Evolutionary conservation across 2,888 invertebrate genomes (phyloP).

Genomic region (Tetropium fuscum): DNA sequence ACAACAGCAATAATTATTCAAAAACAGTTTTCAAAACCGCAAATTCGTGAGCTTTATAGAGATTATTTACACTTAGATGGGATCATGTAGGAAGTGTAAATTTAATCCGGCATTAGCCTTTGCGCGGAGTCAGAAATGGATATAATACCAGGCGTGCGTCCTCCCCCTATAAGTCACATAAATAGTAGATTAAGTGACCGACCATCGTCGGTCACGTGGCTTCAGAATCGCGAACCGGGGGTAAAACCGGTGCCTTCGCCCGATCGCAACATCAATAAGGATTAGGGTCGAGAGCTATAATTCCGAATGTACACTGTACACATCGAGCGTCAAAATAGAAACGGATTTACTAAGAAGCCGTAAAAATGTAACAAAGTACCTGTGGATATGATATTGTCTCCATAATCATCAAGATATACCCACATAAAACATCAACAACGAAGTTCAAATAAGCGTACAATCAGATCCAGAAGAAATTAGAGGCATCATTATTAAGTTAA

Average conservation of each 20-base stretch:
- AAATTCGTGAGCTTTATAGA: slow-evolving; percentile 1
- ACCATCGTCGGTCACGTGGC: slow-evolving; percentile 64
- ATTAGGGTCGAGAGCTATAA: slow-evolving; percentile 26
- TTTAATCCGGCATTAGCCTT: slow-evolving; percentile 57
- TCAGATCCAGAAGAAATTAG: too few relatives aligned
- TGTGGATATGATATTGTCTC: too few relatives aligned
- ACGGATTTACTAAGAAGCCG: slow-evolving; percentile 1
- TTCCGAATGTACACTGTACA: slow-evolving; percentile 9
- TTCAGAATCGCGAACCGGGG: slow-evolving; percentile 19
- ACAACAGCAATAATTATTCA: too few relatives aligned
- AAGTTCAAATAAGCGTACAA: too few relatives aligned
- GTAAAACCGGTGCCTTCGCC: slow-evolving; percentile 17
- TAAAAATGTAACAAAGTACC: slow-evolving; percentile 12
- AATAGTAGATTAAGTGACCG: slow-evolving; percentile 68
- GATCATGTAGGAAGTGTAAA: slow-evolving; percentile 50
- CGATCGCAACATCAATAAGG: slow-evolving; percentile 21
- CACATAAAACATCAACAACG: too few relatives aligned
- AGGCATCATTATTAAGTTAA: too few relatives aligned
- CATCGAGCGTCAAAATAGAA: slow-evolving; percentile 15
- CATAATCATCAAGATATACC: too few relatives aligned
- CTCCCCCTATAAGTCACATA: slow-evolving; percentile 64
- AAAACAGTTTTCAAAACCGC: too few relatives aligned
- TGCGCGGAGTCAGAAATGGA: slow-evolving; percentile 43
- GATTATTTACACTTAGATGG: slow-evolving; percentile 14
- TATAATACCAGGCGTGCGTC: slow-evolving; percentile 54